phyloP scores from a whole-genome alignment of 1,140 invertebrate genomes.

The Pissodes strobi region DNA sequence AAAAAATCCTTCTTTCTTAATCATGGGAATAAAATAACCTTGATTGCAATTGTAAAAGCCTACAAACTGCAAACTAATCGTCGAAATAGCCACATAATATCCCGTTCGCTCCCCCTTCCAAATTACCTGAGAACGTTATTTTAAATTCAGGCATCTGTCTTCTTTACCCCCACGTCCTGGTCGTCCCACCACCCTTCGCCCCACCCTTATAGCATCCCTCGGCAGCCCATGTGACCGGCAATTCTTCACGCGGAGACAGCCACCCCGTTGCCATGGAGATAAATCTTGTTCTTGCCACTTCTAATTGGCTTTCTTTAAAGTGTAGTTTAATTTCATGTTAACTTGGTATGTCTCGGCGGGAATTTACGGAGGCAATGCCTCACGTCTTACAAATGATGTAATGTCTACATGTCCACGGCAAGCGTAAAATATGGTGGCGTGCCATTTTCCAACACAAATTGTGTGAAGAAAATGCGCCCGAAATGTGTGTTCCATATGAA shows the following conservation, averaged over 20 bases:
- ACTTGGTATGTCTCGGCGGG: conserved; percentile 42
- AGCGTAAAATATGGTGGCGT: conserved; percentile 15
- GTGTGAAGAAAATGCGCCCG: conserved; percentile 29
- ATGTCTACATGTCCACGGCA: conserved; percentile 29
- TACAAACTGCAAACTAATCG: conserved; percentile 21
- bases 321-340: conserved; percentile 51
- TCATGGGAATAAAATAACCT: neutral
- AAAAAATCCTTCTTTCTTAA: too few species aligned
- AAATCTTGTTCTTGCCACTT: conserved; percentile 54
- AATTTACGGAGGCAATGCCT: conserved; percentile 46
- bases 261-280: conserved; percentile 54
- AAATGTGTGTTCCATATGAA: too few species aligned
- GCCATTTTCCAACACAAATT: conserved; percentile 24
- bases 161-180: conserved; percentile 4
- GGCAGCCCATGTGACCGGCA: conserved; percentile 51
- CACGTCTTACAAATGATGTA: conserved; percentile 32
- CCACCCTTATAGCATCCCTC: conserved; percentile 35
- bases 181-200: conserved; percentile 5
- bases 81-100: too few species aligned
- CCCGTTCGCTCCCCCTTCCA: conserved; percentile 24
- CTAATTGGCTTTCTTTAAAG: conserved; percentile 53
- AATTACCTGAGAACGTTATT: conserved; percentile 36
- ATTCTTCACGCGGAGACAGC: conserved; percentile 53
- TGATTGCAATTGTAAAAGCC: neutral
- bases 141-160: conserved; percentile 33